A percentile compares a stretch with the other conserved stretches of the same genome.
phyloP scores from a whole-genome alignment of 2,797 vertebrate species.

The Halcyon badia region DNA sequence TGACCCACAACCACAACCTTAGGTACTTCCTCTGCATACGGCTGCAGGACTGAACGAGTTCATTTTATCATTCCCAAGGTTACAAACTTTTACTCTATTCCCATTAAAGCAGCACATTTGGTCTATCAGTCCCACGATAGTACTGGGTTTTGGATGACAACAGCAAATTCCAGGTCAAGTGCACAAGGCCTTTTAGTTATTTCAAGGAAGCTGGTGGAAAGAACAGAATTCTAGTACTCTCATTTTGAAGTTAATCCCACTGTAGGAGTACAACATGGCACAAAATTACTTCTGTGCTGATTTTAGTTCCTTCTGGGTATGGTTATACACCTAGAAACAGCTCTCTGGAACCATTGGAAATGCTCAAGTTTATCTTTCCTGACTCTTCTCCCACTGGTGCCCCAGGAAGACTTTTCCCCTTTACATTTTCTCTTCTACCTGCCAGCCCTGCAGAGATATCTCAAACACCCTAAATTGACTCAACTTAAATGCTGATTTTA shows the following conservation, averaged over 20 bases:
- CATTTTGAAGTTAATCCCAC: not conserved
- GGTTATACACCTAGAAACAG: not conserved
- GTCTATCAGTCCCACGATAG: fast-evolving
- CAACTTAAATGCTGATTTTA: not conserved
- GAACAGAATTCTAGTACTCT: not conserved
- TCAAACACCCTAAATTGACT: not conserved
- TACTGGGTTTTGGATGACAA: not conserved
- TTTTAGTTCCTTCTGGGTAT: not conserved
- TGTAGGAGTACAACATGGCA: not conserved
- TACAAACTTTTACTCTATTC: not conserved
- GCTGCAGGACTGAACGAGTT: not conserved
- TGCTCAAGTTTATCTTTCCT: not conserved
- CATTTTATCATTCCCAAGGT: not conserved
- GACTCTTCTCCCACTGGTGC: not conserved
- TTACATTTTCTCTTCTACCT: not conserved
- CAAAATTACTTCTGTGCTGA: not conserved
- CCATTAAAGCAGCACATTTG: not conserved
- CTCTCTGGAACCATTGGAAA: not conserved
- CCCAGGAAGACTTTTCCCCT: not conserved
- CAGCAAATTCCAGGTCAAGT: not conserved
- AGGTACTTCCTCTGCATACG: not conserved
- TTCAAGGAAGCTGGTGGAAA: not conserved
- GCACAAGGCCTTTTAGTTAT: not conserved
- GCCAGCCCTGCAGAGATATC: not conserved
- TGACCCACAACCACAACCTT: not conserved